Conservation (phyloP, 2,113 vertebrate genomes). For the Bagarius yarrelli region DNA sequence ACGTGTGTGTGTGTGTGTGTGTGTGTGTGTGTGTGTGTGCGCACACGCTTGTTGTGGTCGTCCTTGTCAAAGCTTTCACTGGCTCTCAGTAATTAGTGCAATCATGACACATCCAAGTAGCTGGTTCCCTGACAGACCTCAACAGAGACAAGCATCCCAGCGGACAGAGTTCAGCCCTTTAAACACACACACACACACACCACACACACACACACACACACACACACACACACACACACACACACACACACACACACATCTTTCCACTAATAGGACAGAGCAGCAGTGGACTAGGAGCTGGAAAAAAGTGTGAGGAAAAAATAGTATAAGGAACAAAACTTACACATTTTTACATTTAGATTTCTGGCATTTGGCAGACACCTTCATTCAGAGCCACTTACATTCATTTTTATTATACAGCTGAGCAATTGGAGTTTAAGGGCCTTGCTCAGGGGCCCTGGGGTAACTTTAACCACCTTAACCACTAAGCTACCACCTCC, state of each 20-base stretch:
- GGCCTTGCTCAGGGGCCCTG: too few relatives aligned
- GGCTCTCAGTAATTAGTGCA: slow-evolving; percentile 77
- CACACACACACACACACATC: slow-evolving; percentile 4
- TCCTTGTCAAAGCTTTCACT: slow-evolving; percentile 73
- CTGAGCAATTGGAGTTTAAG: too few relatives aligned
- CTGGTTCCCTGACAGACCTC: slow-evolving; percentile 73
- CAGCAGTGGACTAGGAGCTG: slow-evolving; percentile 56
- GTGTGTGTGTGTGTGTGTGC: slow-evolving; percentile 26
- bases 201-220: slow-evolving; percentile 43
- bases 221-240: slow-evolving; percentile 32
- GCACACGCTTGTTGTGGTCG: slow-evolving; percentile 34
- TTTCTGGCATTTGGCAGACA: too few relatives aligned
- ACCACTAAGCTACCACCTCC: too few relatives aligned
- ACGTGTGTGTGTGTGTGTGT: slow-evolving; percentile 21
- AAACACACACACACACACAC: slow-evolving; percentile 19
- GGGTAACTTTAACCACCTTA: too few relatives aligned
- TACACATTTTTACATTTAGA: too few relatives aligned
- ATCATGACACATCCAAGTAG: slow-evolving; percentile 69
- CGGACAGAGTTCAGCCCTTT: slow-evolving; percentile 53
- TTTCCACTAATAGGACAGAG: slow-evolving; percentile 70
- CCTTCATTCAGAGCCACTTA: too few relatives aligned
- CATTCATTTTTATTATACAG: too few relatives aligned
- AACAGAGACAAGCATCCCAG: slow-evolving; percentile 52
- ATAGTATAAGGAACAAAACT: background rate
- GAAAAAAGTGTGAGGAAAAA: slow-evolving; percentile 46